Evolutionary conservation across 2,888 invertebrate species (phyloP).

Genomic region (Acleris laterana): DNA sequence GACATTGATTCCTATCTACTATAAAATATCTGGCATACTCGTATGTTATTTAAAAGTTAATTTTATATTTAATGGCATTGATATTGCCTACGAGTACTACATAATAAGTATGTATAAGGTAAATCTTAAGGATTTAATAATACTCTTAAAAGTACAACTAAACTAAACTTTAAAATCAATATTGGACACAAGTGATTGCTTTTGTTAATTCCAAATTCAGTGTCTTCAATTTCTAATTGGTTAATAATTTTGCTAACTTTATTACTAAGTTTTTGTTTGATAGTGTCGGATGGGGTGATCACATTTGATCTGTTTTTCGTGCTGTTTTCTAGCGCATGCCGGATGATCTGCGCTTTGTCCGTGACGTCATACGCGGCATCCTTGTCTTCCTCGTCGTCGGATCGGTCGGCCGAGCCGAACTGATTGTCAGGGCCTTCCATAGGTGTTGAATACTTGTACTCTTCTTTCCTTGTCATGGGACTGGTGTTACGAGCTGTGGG

Average conservation of each 20-base stretch:
- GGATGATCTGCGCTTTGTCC: constrained; percentile 41
- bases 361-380: constrained; percentile 54
- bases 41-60: not conserved
- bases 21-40: constrained; percentile 4
- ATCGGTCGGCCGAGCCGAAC: constrained; percentile 89
- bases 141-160: constrained; percentile 13
- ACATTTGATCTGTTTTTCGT: constrained; percentile 59
- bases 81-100: too few species aligned
- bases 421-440: constrained; percentile 86
- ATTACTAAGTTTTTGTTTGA: constrained; percentile 66
- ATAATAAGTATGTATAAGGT: not conserved
- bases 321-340: constrained; percentile 50
- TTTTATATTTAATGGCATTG: too few species aligned
- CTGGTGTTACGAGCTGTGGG: constrained; percentile 85
- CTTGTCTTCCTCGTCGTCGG: constrained; percentile 86
- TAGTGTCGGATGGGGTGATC: constrained; percentile 49
- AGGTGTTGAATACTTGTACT: constrained; percentile 75
- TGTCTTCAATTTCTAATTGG: constrained; percentile 50
- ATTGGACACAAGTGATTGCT: constrained; percentile 45
- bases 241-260: constrained; percentile 37
- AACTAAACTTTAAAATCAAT: constrained; percentile 8
- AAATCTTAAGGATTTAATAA: not conserved
- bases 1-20: constrained; percentile 32
- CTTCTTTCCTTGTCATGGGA: constrained; percentile 83
- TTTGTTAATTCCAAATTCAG: constrained; percentile 45